Percentiles rank a stretch among this genome's conserved stretches.
Evolutionary conservation across 1,140 invertebrate genomes (phyloP).

Genomic region (Zaprionus inermis): DNA sequence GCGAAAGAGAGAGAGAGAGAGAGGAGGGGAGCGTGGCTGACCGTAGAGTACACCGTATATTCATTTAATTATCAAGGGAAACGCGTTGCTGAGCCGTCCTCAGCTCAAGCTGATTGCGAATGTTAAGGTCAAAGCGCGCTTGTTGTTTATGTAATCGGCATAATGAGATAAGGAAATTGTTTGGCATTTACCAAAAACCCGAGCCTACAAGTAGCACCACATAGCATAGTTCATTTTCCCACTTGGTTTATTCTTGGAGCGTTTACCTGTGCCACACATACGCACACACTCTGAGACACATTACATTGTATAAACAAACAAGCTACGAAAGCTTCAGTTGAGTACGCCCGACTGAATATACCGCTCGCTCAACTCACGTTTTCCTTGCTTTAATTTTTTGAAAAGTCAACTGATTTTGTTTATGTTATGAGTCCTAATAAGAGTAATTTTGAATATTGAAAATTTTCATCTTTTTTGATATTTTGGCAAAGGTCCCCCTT

Average conservation of each 20-base stretch:
- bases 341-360: no score
- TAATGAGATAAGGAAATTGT: conserved; percentile 24
- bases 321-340: no score
- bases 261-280: conserved; percentile 23
- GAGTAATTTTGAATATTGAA: no score
- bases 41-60: conserved; percentile 10
- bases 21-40: no score
- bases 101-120: conserved; percentile 37
- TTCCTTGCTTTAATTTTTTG: no score
- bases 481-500: no score
- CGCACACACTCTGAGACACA: background rate
- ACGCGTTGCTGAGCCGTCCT: background rate
- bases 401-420: no score
- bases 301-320: conserved; percentile 15
- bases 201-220: background rate
- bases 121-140: conserved; percentile 38
- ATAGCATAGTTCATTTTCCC: background rate
- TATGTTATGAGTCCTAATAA: no score
- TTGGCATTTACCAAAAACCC: background rate
- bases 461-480: no score
- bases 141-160: conserved; percentile 24
- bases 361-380: no score
- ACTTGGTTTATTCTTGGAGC: conserved; percentile 10
- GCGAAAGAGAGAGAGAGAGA: background rate
- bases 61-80: conserved; percentile 24